Base-by-base conservation (phyloP, 2,888 invertebrate genomes). In the Emmelina monodactyla region DNA sequence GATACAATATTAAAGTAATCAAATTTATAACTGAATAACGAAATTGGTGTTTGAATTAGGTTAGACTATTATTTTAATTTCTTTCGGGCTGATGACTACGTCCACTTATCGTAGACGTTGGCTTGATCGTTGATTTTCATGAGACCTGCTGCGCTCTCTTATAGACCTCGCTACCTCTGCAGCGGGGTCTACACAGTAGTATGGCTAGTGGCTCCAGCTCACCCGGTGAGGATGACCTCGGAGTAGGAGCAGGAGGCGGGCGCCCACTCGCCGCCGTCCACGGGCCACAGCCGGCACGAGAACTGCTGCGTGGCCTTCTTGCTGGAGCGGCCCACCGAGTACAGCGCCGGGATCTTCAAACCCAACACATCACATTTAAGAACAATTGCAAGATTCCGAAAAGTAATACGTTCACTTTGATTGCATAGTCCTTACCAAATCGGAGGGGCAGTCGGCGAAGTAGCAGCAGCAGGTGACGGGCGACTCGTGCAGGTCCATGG, bases 401-500 rank as follows among this genome's bases (percentile, higher is more conserved):
- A 19, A 19, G 19, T 19, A 6, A 19, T 19, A 6, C 19, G 19
- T 6, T 19, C 19, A 19, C 5, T 6, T 25, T 9, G 9, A 25
- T 25, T 3, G 9, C 4, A 25, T n/a, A 25, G 4, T 3, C 38
- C 57, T 50, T 32, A 98, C 96, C 65, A 99, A 84, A 79, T 99
- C 98, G 41, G 93, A 92, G 30, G 98, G 97, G 72, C 97, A 98
- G 82, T 99, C 97, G 37, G 97, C 96, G 68, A 97, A 87, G 83
- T 99, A 99, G 40, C 91, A 88, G 73, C 97, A 94, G 79, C 93
- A 94, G 37, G 98, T 98, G 58, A 99, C 97, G 14, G 97, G 93
- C 34, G 97, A 96, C 82, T 99, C 98, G 83, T 99, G 98, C 51
- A 99, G 86, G 81, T 99, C 98, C 97, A 99, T 97, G 43, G 98